phyloP scores from a whole-genome alignment of 2,797 vertebrate genomes.

The Fundulus diaphanus region DNA sequence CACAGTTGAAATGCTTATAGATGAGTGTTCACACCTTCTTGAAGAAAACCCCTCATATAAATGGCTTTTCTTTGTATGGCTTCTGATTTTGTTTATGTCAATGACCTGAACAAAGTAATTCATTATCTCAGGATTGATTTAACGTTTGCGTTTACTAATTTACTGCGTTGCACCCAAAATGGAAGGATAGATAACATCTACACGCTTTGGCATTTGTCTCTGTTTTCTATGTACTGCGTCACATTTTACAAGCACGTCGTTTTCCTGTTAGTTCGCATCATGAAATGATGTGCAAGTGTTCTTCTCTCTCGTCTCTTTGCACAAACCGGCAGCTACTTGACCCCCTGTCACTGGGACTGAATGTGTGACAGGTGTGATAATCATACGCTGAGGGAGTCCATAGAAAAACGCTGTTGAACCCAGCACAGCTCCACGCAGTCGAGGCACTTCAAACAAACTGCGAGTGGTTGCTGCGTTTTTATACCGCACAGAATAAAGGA shows the following conservation, averaged over 20 bases:
- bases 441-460: slow-evolving; percentile 78
- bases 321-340: slow-evolving; percentile 48
- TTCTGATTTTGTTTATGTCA: neutral
- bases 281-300: slow-evolving; percentile 36
- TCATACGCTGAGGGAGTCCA: slow-evolving; percentile 50
- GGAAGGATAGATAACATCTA: neutral
- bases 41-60: neutral
- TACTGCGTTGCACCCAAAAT: neutral
- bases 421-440: slow-evolving; percentile 52
- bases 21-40: neutral
- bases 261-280: slow-evolving; percentile 14
- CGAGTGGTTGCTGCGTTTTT: slow-evolving; percentile 73
- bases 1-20: neutral
- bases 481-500: slow-evolving; percentile 73
- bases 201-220: too few relatives aligned
- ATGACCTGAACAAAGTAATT: neutral
- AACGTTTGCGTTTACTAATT: neutral
- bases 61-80: neutral
- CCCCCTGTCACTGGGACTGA: slow-evolving; percentile 50
- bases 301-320: slow-evolving; percentile 31
- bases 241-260: slow-evolving; percentile 7
- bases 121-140: neutral
- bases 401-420: slow-evolving; percentile 56
- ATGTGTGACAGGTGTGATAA: slow-evolving; percentile 68
- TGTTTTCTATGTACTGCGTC: neutral